Conservation (phyloP, 2,797 vertebrate genomes). For the Moxostoma hubbsi region DNA sequence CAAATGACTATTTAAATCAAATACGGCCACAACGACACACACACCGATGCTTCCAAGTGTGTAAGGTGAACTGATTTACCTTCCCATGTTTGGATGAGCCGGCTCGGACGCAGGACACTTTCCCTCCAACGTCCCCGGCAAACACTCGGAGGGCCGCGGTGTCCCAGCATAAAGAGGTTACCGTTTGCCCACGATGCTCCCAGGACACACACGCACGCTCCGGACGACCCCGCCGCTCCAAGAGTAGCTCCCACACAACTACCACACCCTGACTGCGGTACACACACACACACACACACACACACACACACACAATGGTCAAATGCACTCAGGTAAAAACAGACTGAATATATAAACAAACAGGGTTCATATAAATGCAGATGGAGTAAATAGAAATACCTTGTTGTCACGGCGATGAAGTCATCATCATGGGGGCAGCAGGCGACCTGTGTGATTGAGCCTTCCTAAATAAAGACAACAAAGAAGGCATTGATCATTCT, state of each 20-base stretch:
- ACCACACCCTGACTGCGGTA: slow-evolving; percentile 89
- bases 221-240: slow-evolving; percentile 92
- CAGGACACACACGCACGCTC: slow-evolving; percentile 90
- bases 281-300: no score
- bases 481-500: neutral
- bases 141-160: slow-evolving; percentile 84
- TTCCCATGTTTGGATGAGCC: slow-evolving; percentile 93
- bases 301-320: slow-evolving; percentile 42
- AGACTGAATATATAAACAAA: neutral
- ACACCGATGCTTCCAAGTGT: neutral
- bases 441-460: slow-evolving; percentile 84
- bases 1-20: neutral
- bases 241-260: slow-evolving; percentile 95
- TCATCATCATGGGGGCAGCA: slow-evolving; percentile 96
- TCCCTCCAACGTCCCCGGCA: slow-evolving; percentile 88
- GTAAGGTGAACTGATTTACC: slow-evolving; percentile 71
- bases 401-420: slow-evolving; percentile 92
- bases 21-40: neutral
- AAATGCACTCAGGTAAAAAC: neutral
- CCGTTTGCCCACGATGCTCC: slow-evolving; percentile 88
- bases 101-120: slow-evolving; percentile 90
- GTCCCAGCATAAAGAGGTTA: slow-evolving; percentile 95
- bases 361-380: neutral
- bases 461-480: slow-evolving; percentile 81
- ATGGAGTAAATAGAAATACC: slow-evolving; percentile 69